Percentiles rank a stretch among this genome's conserved stretches.
Conservation (phyloP, 2,113 vertebrate species). For the Nettapus auritus region DNA sequence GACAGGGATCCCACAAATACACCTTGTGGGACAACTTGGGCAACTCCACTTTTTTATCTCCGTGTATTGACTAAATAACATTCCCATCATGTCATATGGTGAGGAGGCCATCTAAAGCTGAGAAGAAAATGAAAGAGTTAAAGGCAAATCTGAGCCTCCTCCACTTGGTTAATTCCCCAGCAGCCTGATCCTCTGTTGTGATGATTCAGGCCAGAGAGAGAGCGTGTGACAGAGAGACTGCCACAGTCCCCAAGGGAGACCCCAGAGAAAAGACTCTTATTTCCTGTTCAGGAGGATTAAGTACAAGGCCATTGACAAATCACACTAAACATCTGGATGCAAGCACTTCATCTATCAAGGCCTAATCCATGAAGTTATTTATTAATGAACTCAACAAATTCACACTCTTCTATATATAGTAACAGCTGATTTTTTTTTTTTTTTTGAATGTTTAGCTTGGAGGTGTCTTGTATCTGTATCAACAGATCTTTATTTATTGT, state of each 20-base stretch:
- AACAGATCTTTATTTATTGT: neutral
- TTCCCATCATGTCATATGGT: neutral
- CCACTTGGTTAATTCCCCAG: slow-evolving; percentile 47
- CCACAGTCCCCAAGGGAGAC: slow-evolving; percentile 32
- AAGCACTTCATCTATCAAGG: slow-evolving; percentile 19
- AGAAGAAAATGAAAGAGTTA: slow-evolving; percentile 6
- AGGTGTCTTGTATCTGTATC: neutral
- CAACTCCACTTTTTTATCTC: neutral
- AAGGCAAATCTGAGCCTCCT: slow-evolving; percentile 6
- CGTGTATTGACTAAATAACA: neutral
- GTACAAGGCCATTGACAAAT: slow-evolving; percentile 74
- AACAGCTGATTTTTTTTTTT: neutral
- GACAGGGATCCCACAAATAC: neutral
- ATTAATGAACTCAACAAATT: slow-evolving; percentile 70
- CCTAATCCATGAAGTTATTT: slow-evolving; percentile 72
- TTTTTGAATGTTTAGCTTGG: neutral
- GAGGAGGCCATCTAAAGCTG: neutral
- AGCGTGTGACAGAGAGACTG: neutral
- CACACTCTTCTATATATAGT: slow-evolving; percentile 37
- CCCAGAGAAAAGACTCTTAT: slow-evolving; percentile 18
- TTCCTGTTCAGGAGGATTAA: slow-evolving; percentile 75
- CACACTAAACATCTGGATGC: slow-evolving; percentile 75
- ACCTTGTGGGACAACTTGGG: fast-evolving
- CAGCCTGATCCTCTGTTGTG: slow-evolving; percentile 23
- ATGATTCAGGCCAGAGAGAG: slow-evolving; percentile 37